phyloP scores from a whole-genome alignment of 2,888 invertebrate genomes.

The Andrena dorsata region DNA sequence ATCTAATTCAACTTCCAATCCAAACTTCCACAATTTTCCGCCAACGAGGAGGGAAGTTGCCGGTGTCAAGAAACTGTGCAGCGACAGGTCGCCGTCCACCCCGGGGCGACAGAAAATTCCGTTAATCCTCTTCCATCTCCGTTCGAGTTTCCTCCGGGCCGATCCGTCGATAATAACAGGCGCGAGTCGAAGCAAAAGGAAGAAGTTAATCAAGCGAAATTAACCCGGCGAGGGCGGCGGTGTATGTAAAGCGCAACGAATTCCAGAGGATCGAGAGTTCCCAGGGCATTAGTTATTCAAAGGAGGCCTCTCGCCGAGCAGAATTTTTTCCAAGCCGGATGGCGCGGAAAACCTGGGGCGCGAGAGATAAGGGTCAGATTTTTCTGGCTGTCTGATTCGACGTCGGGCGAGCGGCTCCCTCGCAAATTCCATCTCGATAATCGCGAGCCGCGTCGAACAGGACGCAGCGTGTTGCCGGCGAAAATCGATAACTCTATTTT shows the following conservation, averaged over 20 bases:
- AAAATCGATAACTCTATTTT: conserved; percentile 53
- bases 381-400: conserved; percentile 40
- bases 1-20: conserved; percentile 57
- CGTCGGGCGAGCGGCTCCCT: too few relatives aligned
- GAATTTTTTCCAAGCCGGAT: conserved; percentile 36
- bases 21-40: conserved; percentile 43
- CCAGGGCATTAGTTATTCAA: conserved; percentile 52
- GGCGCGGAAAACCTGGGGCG: conserved; percentile 40
- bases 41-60: conserved; percentile 37
- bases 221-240: conserved; percentile 6
- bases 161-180: conserved; percentile 9
- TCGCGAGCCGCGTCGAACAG: conserved; percentile 14
- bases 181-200: too few relatives aligned
- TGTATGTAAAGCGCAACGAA: conserved; percentile 37
- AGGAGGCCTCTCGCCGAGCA: conserved; percentile 25
- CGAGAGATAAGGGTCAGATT: conserved; percentile 42
- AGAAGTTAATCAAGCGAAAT: not conserved
- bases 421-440: not conserved
- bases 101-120: conserved; percentile 37
- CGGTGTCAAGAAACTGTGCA: conserved; percentile 31
- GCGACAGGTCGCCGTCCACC: not conserved
- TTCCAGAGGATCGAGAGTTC: conserved; percentile 14
- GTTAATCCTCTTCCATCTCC: conserved; percentile 24
- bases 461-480: not conserved
- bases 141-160: not conserved